These are phyloP conservation scores for Amniataba percoides DNA, from an alignment of 2,797 vertebrate species.

Conservation along the genomic window DNA sequence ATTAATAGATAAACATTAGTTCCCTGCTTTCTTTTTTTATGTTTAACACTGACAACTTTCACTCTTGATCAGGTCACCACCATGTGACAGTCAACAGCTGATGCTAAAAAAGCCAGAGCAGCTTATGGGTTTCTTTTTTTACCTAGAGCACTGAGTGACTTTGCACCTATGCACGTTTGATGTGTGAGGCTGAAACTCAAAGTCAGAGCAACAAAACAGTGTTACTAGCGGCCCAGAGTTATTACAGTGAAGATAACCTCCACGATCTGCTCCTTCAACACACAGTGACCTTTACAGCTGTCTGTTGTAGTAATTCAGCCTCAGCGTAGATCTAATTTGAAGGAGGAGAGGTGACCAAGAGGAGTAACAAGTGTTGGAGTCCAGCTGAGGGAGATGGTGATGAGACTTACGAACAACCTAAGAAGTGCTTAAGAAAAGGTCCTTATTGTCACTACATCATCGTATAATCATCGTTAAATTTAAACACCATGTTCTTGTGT, in stretches of 20 bases:
- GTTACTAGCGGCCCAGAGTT: constrained; percentile 8
- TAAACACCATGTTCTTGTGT: neutral
- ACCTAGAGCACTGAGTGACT: constrained; percentile 8
- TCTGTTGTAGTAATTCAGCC: constrained; percentile 9
- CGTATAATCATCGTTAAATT: neutral
- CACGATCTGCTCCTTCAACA: constrained; percentile 9
- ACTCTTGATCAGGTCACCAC: neutral
- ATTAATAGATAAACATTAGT: neutral
- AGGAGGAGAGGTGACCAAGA: constrained; percentile 4
- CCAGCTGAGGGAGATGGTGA: neutral
- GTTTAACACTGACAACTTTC: too few species aligned
- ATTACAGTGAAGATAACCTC: neutral
- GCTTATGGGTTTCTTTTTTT: constrained; percentile 7
- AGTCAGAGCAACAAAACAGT: neutral
- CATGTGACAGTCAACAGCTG: neutral
- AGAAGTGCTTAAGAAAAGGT: neutral
- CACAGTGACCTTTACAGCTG: neutral
- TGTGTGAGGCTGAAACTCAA: constrained; percentile 1
- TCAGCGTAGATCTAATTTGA: constrained; percentile 17
- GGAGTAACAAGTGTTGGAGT: neutral
- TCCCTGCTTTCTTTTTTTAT: neutral
- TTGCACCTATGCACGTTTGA: constrained; percentile 1
- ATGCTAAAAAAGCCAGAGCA: constrained; percentile 5
- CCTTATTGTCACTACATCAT: neutral
- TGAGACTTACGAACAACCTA: neutral